Base-by-base conservation (phyloP, 1,140 invertebrate species). In the Brachionus koreanus region DNA sequence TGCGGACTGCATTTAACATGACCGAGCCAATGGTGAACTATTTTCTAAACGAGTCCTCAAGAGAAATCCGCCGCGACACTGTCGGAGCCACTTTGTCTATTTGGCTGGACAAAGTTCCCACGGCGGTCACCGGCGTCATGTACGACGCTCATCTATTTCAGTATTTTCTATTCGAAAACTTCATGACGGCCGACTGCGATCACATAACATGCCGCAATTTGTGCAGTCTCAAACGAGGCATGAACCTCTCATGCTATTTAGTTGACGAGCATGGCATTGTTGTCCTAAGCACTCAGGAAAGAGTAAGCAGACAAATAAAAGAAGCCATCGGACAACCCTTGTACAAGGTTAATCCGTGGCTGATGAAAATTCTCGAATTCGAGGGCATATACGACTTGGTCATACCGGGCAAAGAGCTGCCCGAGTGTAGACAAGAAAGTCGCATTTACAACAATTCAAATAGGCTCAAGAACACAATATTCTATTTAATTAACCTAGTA, bases 271-370 rank as follows among this genome's bases (percentile, higher is more conserved):
- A 79, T 29, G 76, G 76, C 12, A 63, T 79, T 0, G 76, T 79
- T 1, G 76, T 79, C 0, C 7, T 79, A 16, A 79, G 76, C 33
- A 79, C 76, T n/a, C 49, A 79, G 61, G 61, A 79, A 35, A 4
- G 39, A 16, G 37, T 65, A 2, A 61, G 76, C 33, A 16, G 49
- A 25, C 76, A 42, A 29, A 37, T 61, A 0, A 79, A 65, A 79
- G 49, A 65, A 10, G 7, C 76, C 6, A 79, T 79, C 0, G 76
- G 76, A 6, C 49, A 63, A 23, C 76, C 76, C 3, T 65, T 79
- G 33, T 79, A 79, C 76, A 79, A 65, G 61, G 76, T 79, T 0
- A 79, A 79, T 16, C 76, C 76, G 9, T 79, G 76, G 76, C 49
- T 79, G 5, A 79, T 79, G 76, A 79, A 79, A 65, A 57, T 39